Conservation (phyloP, 2,888 invertebrate species). For the Melinopterus prodromus region DNA sequence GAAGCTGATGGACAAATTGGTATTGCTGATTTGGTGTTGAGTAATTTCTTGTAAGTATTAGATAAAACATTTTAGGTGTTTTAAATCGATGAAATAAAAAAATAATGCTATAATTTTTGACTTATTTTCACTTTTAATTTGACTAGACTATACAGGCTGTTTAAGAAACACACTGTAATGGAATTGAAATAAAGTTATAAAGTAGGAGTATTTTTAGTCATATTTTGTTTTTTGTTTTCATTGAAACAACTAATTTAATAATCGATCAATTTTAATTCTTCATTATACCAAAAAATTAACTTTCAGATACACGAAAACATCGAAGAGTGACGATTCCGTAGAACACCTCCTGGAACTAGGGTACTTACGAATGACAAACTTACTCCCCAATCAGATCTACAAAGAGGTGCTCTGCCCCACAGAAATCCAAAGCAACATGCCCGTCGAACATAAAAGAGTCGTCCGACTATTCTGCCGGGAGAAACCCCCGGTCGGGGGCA, state of each 20-base stretch:
- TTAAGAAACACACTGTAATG: too few species aligned
- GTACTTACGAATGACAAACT: slow-evolving; percentile 93
- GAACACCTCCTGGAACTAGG: slow-evolving; percentile 97
- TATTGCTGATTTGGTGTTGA: slow-evolving; percentile 93
- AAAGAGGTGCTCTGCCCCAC: slow-evolving; percentile 86
- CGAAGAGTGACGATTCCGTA: slow-evolving; percentile 95
- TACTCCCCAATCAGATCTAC: slow-evolving; percentile 93
- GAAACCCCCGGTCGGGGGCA: slow-evolving; percentile 97
- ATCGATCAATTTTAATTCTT: background rate
- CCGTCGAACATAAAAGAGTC: slow-evolving; percentile 90
- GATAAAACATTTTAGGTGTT: background rate
- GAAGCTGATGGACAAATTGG: slow-evolving; percentile 98
- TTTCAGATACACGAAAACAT: slow-evolving; percentile 85
- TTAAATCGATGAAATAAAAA: too few species aligned
- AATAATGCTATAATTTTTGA: too few species aligned
- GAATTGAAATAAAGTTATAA: too few species aligned
- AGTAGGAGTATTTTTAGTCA: too few species aligned
- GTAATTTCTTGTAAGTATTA: slow-evolving; percentile 85
- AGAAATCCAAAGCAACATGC: slow-evolving; percentile 85
- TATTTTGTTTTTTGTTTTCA: too few species aligned
- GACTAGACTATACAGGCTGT: too few species aligned
- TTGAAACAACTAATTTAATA: too few species aligned
- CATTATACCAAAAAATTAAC: slow-evolving; percentile 58
- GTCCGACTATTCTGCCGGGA: slow-evolving; percentile 95
- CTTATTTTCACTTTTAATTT: too few species aligned